Base-by-base conservation (phyloP, 2,113 vertebrate genomes). In the Phylloscopus trochiloides region DNA sequence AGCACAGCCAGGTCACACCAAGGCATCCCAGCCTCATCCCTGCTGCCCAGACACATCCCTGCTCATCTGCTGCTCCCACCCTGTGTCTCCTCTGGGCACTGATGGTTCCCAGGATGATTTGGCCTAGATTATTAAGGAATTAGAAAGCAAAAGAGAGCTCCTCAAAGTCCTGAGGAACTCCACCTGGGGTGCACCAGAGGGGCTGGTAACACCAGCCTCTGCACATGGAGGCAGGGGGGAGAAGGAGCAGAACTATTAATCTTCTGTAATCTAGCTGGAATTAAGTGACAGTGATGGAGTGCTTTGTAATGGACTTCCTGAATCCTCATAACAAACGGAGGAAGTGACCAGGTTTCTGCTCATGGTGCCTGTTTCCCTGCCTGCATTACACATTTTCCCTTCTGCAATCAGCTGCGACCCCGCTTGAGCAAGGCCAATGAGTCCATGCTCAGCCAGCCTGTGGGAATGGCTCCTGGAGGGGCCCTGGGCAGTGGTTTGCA, bases 261-360 rank as follows among this genome's bases (percentile, higher is more conserved):
- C 87, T 94, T 90, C 50, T 29, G 90, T 77, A 94, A 87, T 83
- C 90, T 59, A 32, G 29, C 75, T 94, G 88, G 47, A 92, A 80
- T 90, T 42, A 82, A 88, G 82, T 93, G 95, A 97, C 96, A 96
- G 90, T 96, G 95, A 96, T 96, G 82, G 68, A 96, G 78, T 67
- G 73, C 68, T 76, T 88, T 83, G 90, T 92, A 92, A 95, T 88
- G 90, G 88, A 66, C 93, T 97, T 96, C 93, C 92, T 94, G 92
- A 76, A 88, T 51, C 88, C 92, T 83, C 79, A 92, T 14, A 97
- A 97, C 94, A 96, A 94, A 96, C 0, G 25, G 79, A 94, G 93
- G 94, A 97, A 97, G 88, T 96, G 90, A 80, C 91, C 86, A 97
- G 95, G 78, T 88, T 95, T 96, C 84, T 92, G 66, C 77, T 90